Conservation (phyloP, 2,888 invertebrate species). For the Marasmarcha lunaedactyla region DNA sequence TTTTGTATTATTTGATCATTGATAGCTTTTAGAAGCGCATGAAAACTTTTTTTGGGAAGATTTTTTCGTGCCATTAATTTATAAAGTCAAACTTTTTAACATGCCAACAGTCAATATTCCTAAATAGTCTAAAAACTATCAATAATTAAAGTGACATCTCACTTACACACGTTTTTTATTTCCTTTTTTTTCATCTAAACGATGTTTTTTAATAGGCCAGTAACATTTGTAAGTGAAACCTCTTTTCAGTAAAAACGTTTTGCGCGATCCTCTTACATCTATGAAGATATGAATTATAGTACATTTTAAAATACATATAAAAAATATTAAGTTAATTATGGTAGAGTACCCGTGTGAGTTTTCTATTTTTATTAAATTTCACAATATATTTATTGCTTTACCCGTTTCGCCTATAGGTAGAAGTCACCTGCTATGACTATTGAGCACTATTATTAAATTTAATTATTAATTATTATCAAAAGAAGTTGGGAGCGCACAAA, state of each 20-base stretch:
- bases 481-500: slow-evolving; percentile 45
- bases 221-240: slow-evolving; percentile 3
- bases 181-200: too few relatives aligned
- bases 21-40: not conserved
- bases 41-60: not conserved
- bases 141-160: not conserved
- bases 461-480: slow-evolving; percentile 43
- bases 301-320: slow-evolving; percentile 67
- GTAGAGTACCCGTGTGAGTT: slow-evolving; percentile 38
- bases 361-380: slow-evolving; percentile 34
- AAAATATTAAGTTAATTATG: slow-evolving; percentile 59
- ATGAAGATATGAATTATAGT: slow-evolving; percentile 67
- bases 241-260: slow-evolving; percentile 45
- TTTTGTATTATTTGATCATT: slow-evolving; percentile 23
- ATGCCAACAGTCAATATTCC: not conserved
- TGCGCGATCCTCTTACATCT: slow-evolving; percentile 53
- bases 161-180: not conserved
- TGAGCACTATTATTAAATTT: slow-evolving; percentile 60
- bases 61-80: not conserved
- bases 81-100: not conserved
- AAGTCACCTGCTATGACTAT: slow-evolving; percentile 36
- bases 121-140: slow-evolving; percentile 1
- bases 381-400: slow-evolving; percentile 57
- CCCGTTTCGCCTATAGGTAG: slow-evolving; percentile 33
- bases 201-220: too few relatives aligned